Percentiles rank a stretch among this genome's conserved stretches.
phyloP scores from a whole-genome alignment of 2,888 invertebrate species.

The Drosophila barbarae region DNA sequence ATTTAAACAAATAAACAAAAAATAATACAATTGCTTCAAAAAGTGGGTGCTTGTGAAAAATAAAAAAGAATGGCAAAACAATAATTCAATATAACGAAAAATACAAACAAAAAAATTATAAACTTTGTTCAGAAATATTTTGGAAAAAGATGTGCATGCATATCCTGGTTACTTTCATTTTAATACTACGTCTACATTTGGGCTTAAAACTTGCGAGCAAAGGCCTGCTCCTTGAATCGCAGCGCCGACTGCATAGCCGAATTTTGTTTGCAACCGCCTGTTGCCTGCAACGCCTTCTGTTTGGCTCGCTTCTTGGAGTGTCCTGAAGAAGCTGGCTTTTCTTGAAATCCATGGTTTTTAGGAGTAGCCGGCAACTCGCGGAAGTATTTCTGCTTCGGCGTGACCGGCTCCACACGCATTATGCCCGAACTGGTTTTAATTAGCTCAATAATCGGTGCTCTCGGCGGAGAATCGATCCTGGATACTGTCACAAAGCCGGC shows the following conservation, averaged over 20 bases:
- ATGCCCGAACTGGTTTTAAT: conserved; percentile 68
- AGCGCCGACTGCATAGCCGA: conserved; percentile 50
- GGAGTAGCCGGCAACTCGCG: conserved; percentile 70
- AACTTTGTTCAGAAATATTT: conserved; percentile 2
- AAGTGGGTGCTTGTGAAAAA: not conserved
- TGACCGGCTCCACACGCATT: conserved; percentile 71
- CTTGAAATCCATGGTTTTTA: conserved; percentile 28
- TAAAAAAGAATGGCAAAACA: not conserved
- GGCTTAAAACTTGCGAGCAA: conserved; percentile 30
- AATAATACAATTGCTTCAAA: not conserved
- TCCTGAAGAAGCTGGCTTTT: conserved; percentile 3
- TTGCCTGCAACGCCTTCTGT: not conserved
- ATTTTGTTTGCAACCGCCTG: conserved; percentile 19
- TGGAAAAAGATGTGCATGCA: not conserved
- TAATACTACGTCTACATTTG: conserved; percentile 5
- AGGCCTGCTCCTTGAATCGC: conserved; percentile 50
- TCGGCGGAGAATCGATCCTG: conserved; percentile 6
- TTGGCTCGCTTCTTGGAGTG: not conserved
- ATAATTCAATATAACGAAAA: conserved; percentile 8
- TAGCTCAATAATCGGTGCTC: conserved; percentile 37
- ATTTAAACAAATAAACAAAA: conserved; percentile 1
- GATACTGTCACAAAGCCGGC: conserved; percentile 59
- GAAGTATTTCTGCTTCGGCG: conserved; percentile 68
- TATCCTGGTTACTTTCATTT: not conserved
- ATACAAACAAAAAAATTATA: not conserved